phyloP scores from a whole-genome alignment of 2,797 vertebrate genomes.

The Graptemys geographica region DNA sequence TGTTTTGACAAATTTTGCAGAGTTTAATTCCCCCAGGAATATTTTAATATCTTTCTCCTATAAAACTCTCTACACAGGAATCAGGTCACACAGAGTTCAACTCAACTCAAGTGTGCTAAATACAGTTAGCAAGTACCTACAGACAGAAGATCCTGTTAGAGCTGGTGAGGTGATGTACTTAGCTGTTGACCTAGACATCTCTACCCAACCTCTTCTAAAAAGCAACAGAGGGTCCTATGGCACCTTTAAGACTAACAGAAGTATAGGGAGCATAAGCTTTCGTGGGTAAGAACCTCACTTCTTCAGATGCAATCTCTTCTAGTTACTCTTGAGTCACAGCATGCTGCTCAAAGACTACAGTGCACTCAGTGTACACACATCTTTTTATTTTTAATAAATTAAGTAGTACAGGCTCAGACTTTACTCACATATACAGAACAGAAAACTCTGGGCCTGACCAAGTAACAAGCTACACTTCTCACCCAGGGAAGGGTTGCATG shows the following conservation, averaged over 20 bases:
- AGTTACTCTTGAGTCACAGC: background rate
- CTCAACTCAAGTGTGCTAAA: background rate
- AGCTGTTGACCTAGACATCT: background rate
- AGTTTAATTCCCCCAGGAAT: too few species aligned
- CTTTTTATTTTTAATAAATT: conserved; percentile 82
- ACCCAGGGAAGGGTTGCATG: conserved; percentile 28
- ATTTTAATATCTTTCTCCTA: background rate
- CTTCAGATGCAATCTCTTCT: background rate
- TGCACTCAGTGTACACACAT: conserved; percentile 17
- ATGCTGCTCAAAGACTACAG: conserved; percentile 9
- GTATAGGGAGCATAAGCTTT: too few species aligned
- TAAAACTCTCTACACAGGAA: background rate
- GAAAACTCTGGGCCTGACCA: conserved; percentile 46
- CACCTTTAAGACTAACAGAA: too few species aligned
- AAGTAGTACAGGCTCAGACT: conserved; percentile 66
- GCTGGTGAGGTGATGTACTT: background rate
- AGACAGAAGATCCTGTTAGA: background rate
- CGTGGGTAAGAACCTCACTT: too few species aligned
- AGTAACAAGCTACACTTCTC: conserved; percentile 39
- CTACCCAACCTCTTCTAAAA: background rate
- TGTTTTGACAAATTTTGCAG: too few species aligned
- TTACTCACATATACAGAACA: conserved; percentile 78
- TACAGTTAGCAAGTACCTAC: background rate
- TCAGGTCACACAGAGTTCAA: background rate
- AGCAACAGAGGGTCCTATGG: too few species aligned